Percentiles rank a stretch among this genome's conserved stretches.
phyloP scores from a whole-genome alignment of 2,797 vertebrate genomes.

The Vultur gryphus region DNA sequence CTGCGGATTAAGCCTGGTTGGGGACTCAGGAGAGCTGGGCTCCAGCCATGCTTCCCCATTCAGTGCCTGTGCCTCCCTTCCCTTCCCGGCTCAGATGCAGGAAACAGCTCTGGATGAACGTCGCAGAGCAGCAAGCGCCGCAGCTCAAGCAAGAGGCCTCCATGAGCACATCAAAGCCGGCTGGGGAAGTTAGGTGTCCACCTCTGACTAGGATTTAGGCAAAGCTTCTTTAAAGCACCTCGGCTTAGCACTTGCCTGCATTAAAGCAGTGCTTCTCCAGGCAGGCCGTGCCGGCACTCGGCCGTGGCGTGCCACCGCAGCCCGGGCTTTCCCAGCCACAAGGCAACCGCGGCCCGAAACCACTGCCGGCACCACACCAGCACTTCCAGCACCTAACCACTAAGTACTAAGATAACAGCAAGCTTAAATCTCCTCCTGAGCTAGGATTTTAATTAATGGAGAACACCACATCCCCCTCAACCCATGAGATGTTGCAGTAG shows the following conservation, averaged over 20 bases:
- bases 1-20: neutral
- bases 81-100: rapidly evolving
- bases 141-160: neutral
- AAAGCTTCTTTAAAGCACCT: neutral
- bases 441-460: neutral
- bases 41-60: neutral
- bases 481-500: neutral
- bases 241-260: neutral
- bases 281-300: neutral
- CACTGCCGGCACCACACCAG: neutral
- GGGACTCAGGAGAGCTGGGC: neutral
- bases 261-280: neutral
- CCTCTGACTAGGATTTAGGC: neutral
- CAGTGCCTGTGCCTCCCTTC: neutral
- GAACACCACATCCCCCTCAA: neutral
- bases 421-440: neutral
- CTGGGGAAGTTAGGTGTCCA: neutral
- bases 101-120: neutral
- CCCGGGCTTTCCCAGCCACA: neutral
- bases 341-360: rapidly evolving
- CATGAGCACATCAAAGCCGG: neutral
- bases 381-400: neutral
- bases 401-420: neutral
- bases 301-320: rapidly evolving
- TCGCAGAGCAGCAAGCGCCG: neutral